Conservation (phyloP, 1,140 invertebrate species). For the Drosophila santomea region DNA sequence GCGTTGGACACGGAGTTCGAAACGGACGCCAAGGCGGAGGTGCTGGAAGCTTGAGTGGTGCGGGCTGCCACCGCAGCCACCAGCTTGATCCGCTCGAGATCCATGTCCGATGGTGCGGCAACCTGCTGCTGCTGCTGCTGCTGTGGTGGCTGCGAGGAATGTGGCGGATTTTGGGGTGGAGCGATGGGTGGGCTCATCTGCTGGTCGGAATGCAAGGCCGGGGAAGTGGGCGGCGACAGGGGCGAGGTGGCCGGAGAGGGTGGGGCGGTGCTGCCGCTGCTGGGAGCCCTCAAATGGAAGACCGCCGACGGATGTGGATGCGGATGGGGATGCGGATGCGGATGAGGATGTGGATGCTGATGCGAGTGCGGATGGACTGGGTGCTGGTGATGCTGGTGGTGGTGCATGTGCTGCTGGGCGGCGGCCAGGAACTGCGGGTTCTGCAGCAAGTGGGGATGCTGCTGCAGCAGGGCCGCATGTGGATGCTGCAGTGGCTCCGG, state of each 20-base stretch:
- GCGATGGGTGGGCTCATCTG: conserved; percentile 48
- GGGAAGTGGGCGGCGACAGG: conserved; percentile 75
- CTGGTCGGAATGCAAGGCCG: conserved; percentile 59
- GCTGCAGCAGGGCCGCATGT: conserved; percentile 76
- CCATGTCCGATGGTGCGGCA: conserved; percentile 60
- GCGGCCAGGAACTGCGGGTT: conserved; percentile 80
- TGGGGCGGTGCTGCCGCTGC: conserved; percentile 43
- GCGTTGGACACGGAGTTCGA: conserved; percentile 34
- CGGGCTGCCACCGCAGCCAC: conserved; percentile 74
- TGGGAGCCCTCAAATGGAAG: conserved; percentile 66
- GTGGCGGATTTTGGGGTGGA: conserved; percentile 40
- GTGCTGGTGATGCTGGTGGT: conserved; percentile 61
- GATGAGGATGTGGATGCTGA: conserved; percentile 29
- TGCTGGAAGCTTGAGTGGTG: conserved; percentile 46
- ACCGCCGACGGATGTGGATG: conserved; percentile 49
- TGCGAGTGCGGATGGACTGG: conserved; percentile 17
- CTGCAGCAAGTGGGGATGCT: conserved; percentile 78
- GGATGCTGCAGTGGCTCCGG: conserved; percentile 81
- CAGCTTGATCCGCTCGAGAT: conserved; percentile 83
- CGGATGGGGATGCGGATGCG: conserved; percentile 36
- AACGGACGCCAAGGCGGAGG: conserved; percentile 25
- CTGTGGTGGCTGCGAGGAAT: conserved; percentile 38
- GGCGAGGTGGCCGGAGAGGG: conserved; percentile 80
- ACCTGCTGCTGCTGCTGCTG: conserved; percentile 27
- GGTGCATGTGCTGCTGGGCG: conserved; percentile 73